A percentile compares a stretch with the other conserved stretches of the same genome.
Evolutionary conservation across 1,140 invertebrate genomes (phyloP).

Genomic region (Psilanteris sp.): DNA sequence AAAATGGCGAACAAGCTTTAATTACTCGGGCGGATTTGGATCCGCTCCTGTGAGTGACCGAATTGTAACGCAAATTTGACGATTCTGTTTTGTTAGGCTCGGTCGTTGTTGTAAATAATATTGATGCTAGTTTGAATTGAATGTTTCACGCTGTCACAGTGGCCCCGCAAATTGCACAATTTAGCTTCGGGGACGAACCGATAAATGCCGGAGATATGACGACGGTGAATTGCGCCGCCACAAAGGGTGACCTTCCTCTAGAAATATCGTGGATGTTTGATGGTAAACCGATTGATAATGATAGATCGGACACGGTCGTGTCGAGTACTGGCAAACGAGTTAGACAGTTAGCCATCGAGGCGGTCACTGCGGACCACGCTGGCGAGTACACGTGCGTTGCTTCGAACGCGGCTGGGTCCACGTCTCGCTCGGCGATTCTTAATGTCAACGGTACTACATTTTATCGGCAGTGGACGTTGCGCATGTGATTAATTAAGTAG

Average conservation of each 20-base stretch:
- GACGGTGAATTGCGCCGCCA: constrained; percentile 85
- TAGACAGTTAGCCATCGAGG: constrained; percentile 85
- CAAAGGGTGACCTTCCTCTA: constrained; percentile 85
- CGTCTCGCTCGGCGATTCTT: constrained; percentile 84
- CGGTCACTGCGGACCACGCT: constrained; percentile 85
- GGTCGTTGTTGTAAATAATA: neutral
- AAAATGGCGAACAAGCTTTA: no score
- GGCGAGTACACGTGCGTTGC: constrained; percentile 90
- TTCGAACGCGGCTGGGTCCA: constrained; percentile 86
- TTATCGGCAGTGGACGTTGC: no score
- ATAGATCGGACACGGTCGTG: constrained; percentile 73
- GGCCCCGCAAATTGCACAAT: constrained; percentile 85
- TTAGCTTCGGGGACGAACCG: constrained; percentile 85
- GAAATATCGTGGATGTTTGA: constrained; percentile 85
- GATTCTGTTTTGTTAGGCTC: no score
- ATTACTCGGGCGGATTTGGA: no score
- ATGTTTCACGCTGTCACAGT: constrained; percentile 83
- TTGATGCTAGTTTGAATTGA: neutral
- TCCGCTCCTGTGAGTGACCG: no score
- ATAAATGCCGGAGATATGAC: constrained; percentile 87
- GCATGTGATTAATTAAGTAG: no score
- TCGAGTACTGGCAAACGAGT: constrained; percentile 81
- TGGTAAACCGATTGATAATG: constrained; percentile 71
- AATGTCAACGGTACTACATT: constrained; percentile 87
- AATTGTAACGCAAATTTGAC: no score